Evolutionary conservation across 2,888 invertebrate genomes (phyloP).

Genomic region (Mellilla xanthometata): DNA sequence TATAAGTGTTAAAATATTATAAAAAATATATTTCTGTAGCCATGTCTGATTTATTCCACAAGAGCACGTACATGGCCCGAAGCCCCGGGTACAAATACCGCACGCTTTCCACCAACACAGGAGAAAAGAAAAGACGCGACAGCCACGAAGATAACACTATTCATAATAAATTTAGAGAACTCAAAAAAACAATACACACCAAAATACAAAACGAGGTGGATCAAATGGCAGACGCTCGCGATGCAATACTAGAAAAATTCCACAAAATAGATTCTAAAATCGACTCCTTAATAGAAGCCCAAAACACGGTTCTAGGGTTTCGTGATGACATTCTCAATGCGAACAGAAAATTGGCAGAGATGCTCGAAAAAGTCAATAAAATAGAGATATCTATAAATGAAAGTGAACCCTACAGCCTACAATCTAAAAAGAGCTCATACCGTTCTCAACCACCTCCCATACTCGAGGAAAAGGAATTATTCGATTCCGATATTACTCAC

Average conservation of each 20-base stretch:
- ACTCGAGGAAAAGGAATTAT: slow-evolving; percentile 34
- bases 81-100: slow-evolving; percentile 68
- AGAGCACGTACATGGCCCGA: slow-evolving; percentile 62
- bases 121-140: slow-evolving; percentile 43
- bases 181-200: slow-evolving; percentile 49
- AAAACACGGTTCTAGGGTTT: slow-evolving; percentile 45
- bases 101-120: slow-evolving; percentile 67
- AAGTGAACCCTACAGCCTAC: slow-evolving; percentile 36
- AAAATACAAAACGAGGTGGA: slow-evolving; percentile 51
- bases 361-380: slow-evolving; percentile 48
- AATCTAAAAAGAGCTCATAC: slow-evolving; percentile 37
- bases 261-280: slow-evolving; percentile 56
- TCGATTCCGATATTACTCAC: slow-evolving; percentile 27
- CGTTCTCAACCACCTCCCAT: slow-evolving; percentile 30
- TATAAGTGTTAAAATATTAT: background rate
- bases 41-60: slow-evolving; percentile 63
- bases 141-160: slow-evolving; percentile 44
- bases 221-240: slow-evolving; percentile 44
- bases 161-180: slow-evolving; percentile 56
- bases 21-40: background rate
- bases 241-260: slow-evolving; percentile 50
- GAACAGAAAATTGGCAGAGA: slow-evolving; percentile 39
- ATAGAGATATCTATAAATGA: slow-evolving; percentile 38
- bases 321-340: slow-evolving; percentile 44
- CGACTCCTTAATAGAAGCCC: slow-evolving; percentile 53